phyloP scores from a whole-genome alignment of 2,797 vertebrate genomes.

The Cephalopachus bancanus region DNA sequence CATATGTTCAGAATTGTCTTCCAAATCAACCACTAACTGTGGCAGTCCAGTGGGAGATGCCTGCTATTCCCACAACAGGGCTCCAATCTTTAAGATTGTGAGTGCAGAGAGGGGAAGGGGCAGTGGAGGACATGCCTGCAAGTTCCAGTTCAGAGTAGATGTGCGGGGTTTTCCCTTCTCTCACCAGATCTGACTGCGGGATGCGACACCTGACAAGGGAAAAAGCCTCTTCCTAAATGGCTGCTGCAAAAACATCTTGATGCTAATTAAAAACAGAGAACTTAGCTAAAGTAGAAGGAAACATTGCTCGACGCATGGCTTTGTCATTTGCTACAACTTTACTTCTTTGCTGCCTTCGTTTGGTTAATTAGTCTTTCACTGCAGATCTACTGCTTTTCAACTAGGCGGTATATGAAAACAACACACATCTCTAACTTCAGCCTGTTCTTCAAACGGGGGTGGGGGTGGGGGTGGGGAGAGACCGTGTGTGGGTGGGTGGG shows the following conservation, averaged over 20 bases:
- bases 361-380: conserved; percentile 71
- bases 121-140: neutral
- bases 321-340: conserved; percentile 74
- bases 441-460: neutral
- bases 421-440: conserved; percentile 50
- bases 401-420: conserved; percentile 38
- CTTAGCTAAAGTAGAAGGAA: conserved; percentile 79
- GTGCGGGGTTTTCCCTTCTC: neutral
- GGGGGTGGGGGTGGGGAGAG: neutral
- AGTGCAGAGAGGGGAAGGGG: neutral
- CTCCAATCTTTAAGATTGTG: neutral
- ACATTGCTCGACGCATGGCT: conserved; percentile 65
- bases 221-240: conserved; percentile 59
- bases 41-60: neutral
- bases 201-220: conserved; percentile 71
- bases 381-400: conserved; percentile 29
- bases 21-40: neutral
- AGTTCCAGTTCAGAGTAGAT: neutral
- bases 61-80: neutral
- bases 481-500: neutral
- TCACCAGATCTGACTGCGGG: conserved; percentile 45
- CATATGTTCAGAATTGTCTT: conserved; percentile 6
- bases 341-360: conserved; percentile 77
- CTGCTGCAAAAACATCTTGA: conserved; percentile 63
- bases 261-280: conserved; percentile 78